Percentiles rank a stretch among this genome's conserved stretches.
phyloP scores from a whole-genome alignment of 1,140 invertebrate species.

The Metopolophium dirhodum region DNA sequence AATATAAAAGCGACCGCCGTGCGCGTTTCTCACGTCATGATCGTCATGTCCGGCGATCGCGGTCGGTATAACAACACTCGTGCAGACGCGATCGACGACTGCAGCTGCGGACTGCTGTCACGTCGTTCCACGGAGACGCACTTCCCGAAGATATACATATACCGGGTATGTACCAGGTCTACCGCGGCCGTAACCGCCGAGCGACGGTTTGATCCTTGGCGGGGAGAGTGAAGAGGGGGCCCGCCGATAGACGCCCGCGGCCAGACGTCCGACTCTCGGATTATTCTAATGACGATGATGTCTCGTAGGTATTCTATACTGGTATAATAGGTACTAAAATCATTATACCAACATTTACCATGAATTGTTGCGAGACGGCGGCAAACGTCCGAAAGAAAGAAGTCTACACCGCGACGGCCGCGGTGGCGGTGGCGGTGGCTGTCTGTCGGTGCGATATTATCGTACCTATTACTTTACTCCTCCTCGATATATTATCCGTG shows the following conservation, averaged over 20 bases:
- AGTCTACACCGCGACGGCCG: not conserved
- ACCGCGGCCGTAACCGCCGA: not conserved
- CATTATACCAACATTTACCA: not conserved
- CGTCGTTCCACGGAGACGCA: not conserved
- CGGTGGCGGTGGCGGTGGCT: no score
- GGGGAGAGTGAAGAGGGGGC: not conserved
- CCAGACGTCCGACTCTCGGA: not conserved
- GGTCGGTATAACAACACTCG: not conserved
- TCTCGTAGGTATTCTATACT: not conserved
- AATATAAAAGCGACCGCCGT: not conserved
- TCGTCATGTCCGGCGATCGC: not conserved
- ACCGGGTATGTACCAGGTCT: not conserved
- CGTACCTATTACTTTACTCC: not conserved
- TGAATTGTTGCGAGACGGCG: not conserved
- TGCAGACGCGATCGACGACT: not conserved
- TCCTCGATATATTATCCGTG: not conserved
- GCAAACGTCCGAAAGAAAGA: not conserved
- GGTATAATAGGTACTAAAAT: no score
- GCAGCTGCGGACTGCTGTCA: not conserved
- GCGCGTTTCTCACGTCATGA: not conserved
- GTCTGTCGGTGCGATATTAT: not conserved
- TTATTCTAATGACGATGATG: not conserved
- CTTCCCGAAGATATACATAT: not conserved
- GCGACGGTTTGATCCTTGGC: not conserved
- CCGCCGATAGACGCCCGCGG: not conserved